Evolutionary conservation across 1,140 invertebrate genomes (phyloP).

Genomic region (Meloidogyne chitwoodi): DNA sequence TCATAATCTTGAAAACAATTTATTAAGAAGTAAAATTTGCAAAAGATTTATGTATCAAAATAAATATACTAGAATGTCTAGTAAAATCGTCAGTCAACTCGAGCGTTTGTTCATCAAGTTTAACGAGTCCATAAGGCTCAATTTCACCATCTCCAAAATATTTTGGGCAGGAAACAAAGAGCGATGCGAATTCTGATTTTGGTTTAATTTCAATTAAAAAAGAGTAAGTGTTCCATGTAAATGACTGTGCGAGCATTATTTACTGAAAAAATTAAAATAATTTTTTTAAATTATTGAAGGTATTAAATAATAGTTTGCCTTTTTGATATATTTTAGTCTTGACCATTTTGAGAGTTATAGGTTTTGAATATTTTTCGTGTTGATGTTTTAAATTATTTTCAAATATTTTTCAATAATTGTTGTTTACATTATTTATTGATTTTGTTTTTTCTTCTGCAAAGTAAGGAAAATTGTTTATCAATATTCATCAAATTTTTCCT

Average conservation of each 20-base stretch:
- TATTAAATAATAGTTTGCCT: no score
- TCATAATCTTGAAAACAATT: background rate
- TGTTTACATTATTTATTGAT: no score
- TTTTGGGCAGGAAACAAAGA: conserved; percentile 15
- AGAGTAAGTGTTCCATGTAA: conserved; percentile 12
- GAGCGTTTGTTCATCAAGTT: conserved; percentile 13
- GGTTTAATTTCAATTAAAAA: conserved; percentile 31
- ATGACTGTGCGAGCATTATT: background rate
- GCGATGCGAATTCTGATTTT: conserved; percentile 22
- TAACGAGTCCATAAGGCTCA: conserved; percentile 6
- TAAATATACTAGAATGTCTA: background rate
- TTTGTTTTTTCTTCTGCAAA: no score
- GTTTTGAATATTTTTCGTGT: no score
- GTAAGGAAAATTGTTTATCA: no score
- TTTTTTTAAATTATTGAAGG: no score
- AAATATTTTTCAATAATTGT: no score
- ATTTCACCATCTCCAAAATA: background rate
- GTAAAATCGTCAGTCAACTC: conserved; percentile 3
- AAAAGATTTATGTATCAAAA: background rate
- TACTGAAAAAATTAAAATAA: no score
- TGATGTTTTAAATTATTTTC: no score
- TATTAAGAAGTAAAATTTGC: background rate
- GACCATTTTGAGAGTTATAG: no score
- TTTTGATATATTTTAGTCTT: no score
- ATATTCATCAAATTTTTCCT: no score